Evolutionary conservation across 2,888 invertebrate genomes (phyloP), one percentile per base, ranked within the genome.

Genomic region (Fabriciana adippe): DNA sequence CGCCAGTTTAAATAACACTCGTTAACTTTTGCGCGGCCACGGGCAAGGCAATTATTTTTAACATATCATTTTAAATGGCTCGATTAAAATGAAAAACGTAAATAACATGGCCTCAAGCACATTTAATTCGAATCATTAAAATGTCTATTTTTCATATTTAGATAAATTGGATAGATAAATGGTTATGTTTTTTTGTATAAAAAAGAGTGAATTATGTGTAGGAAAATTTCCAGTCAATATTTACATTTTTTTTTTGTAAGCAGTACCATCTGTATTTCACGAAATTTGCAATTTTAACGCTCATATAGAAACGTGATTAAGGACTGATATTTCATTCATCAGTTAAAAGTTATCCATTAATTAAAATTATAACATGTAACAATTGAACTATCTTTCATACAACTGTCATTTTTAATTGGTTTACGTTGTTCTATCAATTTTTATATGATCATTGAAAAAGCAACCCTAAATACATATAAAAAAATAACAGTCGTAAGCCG

Each of bases 1-100:
- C 70, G 76, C 75, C 79, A 79, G 80, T 86, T 75, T 88, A 89
- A 91, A 90, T 89, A 90, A 84, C 89, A 84, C 90, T 90, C 90
- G 89, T 91, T 91, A 89, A 90, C 90, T 88, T 89, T 81, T 80
- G 81, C 82, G 80, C 81, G 76, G 85, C 82, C 84, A 85, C 84
- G 83, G 82, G 79, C 77, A 76, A 75, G 77, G 78, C 83, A 87
- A 88, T 89, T 88, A 89, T 88, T 85, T 87, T 83, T 79, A 81
- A 85, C 86, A 87, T 83, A 83, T 84, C 81, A 84, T 87, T 88
- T 87, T 85, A 86, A 86, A 85, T 83, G 83, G 82, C 83, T 85
- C 87, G 83, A 88, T 88, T 86, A 86, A 88, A 87, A 84, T 78
- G 71, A 70, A 70, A 75, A 77, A 69, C 51, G 55, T 64, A 61